phyloP scores from a whole-genome alignment of 2,888 invertebrate genomes.

The Scaptomyza polygonia region DNA sequence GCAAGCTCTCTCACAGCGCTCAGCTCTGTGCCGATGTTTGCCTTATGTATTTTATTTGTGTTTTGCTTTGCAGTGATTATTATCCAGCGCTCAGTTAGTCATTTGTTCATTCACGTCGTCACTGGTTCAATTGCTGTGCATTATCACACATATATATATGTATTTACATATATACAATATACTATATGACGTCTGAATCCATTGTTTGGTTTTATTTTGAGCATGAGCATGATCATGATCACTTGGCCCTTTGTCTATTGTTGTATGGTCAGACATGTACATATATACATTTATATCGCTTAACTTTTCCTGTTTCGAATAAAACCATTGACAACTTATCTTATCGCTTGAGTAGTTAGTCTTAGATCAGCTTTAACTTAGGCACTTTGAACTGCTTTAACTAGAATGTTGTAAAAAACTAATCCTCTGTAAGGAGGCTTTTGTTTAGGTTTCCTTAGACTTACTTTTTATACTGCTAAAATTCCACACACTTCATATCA shows the following conservation, averaged over 20 bases:
- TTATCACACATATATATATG: constrained; percentile 21
- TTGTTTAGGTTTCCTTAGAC: background rate
- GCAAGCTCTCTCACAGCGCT: constrained; percentile 18
- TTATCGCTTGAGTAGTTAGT: constrained; percentile 33
- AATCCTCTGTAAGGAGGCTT: too few relatives aligned
- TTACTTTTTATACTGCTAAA: constrained; percentile 25
- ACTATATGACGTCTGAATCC: constrained; percentile 1
- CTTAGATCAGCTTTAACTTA: constrained; percentile 30
- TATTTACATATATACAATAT: background rate
- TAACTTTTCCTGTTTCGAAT: constrained; percentile 6
- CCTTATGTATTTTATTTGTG: constrained; percentile 19
- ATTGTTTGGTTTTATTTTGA: too few relatives aligned
- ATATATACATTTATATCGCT: too few relatives aligned
- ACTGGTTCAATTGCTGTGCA: constrained; percentile 36
- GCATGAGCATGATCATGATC: background rate
- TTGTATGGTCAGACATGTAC: background rate
- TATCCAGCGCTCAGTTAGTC: constrained; percentile 49
- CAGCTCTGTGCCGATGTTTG: constrained; percentile 5
- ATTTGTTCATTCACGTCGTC: constrained; percentile 46
- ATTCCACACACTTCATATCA: constrained; percentile 26
- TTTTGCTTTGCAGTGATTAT: constrained; percentile 39
- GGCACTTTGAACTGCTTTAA: background rate
- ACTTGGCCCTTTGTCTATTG: constrained; percentile 10
- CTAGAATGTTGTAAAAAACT: too few relatives aligned
- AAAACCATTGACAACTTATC: constrained; percentile 60